Evolutionary conservation across 2,888 invertebrate genomes (phyloP).

Genomic region (Fragum whitleyi): DNA sequence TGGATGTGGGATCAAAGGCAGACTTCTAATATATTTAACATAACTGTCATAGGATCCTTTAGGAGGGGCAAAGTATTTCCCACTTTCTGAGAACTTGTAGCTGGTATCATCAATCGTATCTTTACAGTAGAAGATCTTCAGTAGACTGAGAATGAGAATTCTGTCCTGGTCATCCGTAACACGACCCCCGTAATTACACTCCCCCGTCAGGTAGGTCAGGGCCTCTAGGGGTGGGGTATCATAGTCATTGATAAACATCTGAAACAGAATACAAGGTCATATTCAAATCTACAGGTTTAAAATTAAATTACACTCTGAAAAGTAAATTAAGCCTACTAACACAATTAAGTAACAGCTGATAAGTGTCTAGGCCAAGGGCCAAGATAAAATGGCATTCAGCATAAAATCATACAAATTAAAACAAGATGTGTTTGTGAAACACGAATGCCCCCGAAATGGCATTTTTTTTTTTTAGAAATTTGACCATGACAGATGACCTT

Average conservation of each 20-base stretch:
- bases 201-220: constrained; percentile 83
- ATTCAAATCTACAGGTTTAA: no score
- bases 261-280: constrained; percentile 31
- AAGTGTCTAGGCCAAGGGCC: no score
- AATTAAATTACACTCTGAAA: no score
- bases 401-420: no score
- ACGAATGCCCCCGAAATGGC: no score
- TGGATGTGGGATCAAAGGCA: constrained; percentile 84
- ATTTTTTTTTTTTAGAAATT: no score
- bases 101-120: constrained; percentile 76
- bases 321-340: no score
- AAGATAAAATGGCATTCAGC: no score
- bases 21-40: constrained; percentile 81
- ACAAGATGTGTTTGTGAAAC: no score
- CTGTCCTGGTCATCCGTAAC: constrained; percentile 85
- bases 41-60: constrained; percentile 81
- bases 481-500: no score
- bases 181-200: constrained; percentile 85
- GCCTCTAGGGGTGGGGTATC: constrained; percentile 84
- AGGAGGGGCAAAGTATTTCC: constrained; percentile 81
- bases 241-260: constrained; percentile 86
- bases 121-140: constrained; percentile 81
- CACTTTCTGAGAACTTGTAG: constrained; percentile 82
- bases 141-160: constrained; percentile 82
- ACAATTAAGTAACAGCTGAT: no score